A percentile compares a stretch with the other conserved stretches of the same genome.
phyloP scores from a whole-genome alignment of 2,113 vertebrate species.

The Calidris pugnax region DNA sequence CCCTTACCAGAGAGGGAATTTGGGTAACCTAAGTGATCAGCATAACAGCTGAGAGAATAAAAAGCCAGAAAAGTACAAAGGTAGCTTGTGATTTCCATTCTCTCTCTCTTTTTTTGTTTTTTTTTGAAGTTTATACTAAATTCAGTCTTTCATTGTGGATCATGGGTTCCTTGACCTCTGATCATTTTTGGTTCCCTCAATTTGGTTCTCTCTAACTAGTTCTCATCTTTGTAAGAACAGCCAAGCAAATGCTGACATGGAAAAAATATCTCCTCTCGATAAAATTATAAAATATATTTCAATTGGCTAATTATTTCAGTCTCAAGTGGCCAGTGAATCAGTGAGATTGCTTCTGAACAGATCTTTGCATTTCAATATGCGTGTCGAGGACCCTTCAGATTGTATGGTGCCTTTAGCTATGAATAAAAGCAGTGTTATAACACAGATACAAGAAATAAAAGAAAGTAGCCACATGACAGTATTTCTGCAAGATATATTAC shows the following conservation, averaged over 20 bases:
- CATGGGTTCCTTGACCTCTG: background rate
- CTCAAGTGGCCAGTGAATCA: background rate
- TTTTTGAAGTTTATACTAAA: background rate
- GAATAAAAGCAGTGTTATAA: background rate
- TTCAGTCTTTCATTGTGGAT: background rate
- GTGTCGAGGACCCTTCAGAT: background rate
- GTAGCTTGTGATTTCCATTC: background rate
- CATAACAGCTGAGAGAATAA: background rate
- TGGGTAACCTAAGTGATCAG: background rate
- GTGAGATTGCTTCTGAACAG: background rate
- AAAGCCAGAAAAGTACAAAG: background rate
- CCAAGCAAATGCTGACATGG: background rate
- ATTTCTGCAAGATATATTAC: background rate
- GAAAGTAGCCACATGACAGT: background rate
- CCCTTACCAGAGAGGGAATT: background rate
- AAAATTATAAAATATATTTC: slow-evolving; percentile 18
- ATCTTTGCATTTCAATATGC: background rate
- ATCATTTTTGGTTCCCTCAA: background rate
- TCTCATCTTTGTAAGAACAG: background rate
- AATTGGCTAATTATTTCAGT: background rate
- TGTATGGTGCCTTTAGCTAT: background rate
- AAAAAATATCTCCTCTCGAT: background rate
- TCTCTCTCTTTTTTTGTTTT: background rate
- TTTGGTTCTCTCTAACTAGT: background rate
- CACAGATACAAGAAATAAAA: background rate